phyloP scores from a whole-genome alignment of 35 echinoderm and acorn worm species.

The Heliocidaris erythrogramma region DNA sequence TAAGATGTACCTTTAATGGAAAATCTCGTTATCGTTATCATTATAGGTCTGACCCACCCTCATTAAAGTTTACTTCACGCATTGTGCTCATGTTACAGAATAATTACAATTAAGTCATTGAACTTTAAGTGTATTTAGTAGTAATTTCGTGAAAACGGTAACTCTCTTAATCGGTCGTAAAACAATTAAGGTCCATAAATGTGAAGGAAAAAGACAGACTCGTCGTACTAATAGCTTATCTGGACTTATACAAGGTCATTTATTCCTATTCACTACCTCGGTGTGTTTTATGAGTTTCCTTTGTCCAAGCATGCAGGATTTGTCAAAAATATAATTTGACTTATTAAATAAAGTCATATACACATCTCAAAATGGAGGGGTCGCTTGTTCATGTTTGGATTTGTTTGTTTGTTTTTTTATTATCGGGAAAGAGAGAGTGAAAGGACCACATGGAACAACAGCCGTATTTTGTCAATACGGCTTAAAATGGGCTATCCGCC shows the following conservation, averaged over 20 bases:
- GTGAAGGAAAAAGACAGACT: not conserved
- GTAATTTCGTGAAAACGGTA: not conserved
- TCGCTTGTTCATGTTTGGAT: not conserved
- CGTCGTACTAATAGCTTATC: not conserved
- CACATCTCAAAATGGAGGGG: no score
- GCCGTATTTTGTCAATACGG: no score
- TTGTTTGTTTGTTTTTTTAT: no score
- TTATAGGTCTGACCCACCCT: no score
- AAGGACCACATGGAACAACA: no score
- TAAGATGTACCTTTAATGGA: no score
- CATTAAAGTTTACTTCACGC: not conserved
- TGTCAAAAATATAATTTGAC: not conserved
- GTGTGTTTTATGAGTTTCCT: not conserved
- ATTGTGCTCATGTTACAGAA: not conserved
- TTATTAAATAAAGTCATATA: not conserved
- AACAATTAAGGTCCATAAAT: not conserved
- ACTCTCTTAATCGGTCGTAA: not conserved
- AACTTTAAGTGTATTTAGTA: not conserved
- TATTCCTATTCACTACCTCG: not conserved
- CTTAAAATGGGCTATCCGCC: no score
- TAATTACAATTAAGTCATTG: not conserved
- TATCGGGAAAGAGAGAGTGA: no score
- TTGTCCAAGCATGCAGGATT: not conserved
- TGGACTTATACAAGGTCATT: not conserved
- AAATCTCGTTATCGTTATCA: no score